Base-by-base conservation (phyloP, 1,140 invertebrate species). In the Apocrypta bakeri region DNA sequence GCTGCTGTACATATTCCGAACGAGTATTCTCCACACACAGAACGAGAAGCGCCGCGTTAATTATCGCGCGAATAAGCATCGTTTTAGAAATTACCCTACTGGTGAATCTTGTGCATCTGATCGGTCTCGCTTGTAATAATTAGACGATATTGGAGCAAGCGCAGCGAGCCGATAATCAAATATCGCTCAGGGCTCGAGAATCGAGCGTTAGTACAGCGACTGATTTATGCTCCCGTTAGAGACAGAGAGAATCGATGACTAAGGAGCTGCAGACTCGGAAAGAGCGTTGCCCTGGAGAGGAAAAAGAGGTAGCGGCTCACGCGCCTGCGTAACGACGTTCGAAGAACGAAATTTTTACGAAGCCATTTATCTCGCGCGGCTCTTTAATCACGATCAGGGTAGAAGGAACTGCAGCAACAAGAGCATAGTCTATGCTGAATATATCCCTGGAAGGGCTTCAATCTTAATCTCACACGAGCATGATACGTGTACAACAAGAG, bases 401-500 rank as follows among this genome's bases (percentile, higher is more conserved):
- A 27, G 25, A 24, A 66, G 24, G 12, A 68, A 68, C 3, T 29
- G 29, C 66, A 4, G 68, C 68, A 66, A 21, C 64, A 27, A 29
- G n/a, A 12, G 64, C n/a, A 25, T 6, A 6, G 29, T 14, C 21
- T 31, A 66, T 69, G 6, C 68, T 33, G 66, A 68, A 68, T 31
- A 17, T 21, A 29, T 29, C 68, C 68, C 29, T n/a, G 17, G 68
- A 21, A 69, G 68, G 29, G 71, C 83, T 85, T 87, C 85, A 89
- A 88, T 89, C 88, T 88, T 84, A 87, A 87, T 88, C 87, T 85
- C 24, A 76, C 78, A 17, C 78, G 84, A 29, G 33, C 9, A 37
- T 88, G 87, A 88, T 89, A 84, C 85, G 33, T 33, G 78, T n/a
- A 31, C 14, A 17, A 31, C 68, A 82, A 79, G 80, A 37, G 9